A percentile compares a stretch with the other conserved stretches of the same genome.
phyloP scores from a whole-genome alignment of 2,797 vertebrate genomes.

The Fratercula arctica region DNA sequence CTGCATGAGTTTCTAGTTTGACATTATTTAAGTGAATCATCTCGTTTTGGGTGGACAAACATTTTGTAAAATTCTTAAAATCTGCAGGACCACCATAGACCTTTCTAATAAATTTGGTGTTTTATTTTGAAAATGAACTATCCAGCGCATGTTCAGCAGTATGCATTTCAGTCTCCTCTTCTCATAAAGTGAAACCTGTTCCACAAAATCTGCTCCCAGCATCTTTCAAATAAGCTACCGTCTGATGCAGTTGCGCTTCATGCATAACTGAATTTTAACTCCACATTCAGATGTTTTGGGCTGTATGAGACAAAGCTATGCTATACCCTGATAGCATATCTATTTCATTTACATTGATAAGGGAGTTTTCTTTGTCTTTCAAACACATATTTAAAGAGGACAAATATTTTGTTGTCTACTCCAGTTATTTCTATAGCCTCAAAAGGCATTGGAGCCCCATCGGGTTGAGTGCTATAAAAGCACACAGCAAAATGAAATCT shows the following conservation, averaged over 20 bases:
- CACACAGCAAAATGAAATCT: background rate
- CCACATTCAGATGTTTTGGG: background rate
- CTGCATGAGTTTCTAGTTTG: background rate
- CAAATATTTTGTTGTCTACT: background rate
- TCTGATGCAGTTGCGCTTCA: background rate
- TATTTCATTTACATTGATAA: background rate
- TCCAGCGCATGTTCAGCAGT: background rate
- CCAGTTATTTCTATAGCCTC: background rate
- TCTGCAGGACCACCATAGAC: background rate
- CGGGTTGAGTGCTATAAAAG: background rate
- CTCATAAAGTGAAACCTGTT: background rate
- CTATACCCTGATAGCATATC: background rate
- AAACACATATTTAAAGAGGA: background rate
- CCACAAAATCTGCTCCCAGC: background rate
- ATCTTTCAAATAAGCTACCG: background rate
- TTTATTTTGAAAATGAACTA: background rate
- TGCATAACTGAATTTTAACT: background rate
- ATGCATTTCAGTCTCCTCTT: background rate
- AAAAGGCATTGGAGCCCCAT: background rate
- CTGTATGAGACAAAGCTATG: background rate
- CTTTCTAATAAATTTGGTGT: background rate
- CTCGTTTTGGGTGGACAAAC: background rate
- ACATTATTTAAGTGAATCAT: background rate
- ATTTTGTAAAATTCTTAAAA: background rate
- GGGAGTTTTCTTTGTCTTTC: background rate